A percentile compares a stretch with the other conserved stretches of the same genome.
phyloP scores from a whole-genome alignment of 2,113 vertebrate genomes.

The Equus quagga region DNA sequence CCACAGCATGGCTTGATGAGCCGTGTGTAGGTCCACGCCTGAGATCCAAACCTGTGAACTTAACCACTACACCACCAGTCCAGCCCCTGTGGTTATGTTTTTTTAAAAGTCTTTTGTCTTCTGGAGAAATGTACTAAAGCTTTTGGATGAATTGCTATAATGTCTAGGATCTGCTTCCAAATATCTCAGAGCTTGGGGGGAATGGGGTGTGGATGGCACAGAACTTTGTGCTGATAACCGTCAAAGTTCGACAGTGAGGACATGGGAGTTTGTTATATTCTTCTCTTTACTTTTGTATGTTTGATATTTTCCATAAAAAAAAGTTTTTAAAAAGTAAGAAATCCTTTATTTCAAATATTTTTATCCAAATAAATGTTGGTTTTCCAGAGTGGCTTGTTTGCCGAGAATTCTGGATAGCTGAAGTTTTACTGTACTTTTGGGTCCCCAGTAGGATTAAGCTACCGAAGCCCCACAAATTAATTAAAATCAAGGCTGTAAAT shows the following conservation, averaged over 20 bases:
- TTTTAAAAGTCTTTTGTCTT: neutral
- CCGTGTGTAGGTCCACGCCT: too few relatives aligned
- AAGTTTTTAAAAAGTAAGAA: neutral
- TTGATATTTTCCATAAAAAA: neutral
- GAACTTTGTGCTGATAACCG: neutral
- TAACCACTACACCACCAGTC: too few relatives aligned
- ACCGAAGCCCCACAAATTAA: neutral
- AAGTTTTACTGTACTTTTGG: neutral
- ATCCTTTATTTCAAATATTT: neutral
- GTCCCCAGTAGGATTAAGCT: neutral
- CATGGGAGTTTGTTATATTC: neutral
- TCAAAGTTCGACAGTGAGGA: neutral
- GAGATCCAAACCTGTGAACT: too few relatives aligned
- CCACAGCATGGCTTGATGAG: too few relatives aligned
- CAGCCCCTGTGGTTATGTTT: neutral
- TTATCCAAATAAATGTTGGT: slow-evolving; percentile 3
- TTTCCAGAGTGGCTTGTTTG: neutral
- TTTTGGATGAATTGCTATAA: neutral
- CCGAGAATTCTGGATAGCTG: neutral
- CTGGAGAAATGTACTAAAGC: neutral
- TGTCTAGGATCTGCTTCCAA: neutral
- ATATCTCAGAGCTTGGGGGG: neutral
- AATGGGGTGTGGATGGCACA: too few relatives aligned
- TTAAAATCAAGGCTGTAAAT: neutral
- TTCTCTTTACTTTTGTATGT: neutral